A percentile compares a stretch with the other conserved stretches of the same genome.
Evolutionary conservation across 2,113 vertebrate genomes (phyloP).

Genomic region (Enhydra lutris): DNA sequence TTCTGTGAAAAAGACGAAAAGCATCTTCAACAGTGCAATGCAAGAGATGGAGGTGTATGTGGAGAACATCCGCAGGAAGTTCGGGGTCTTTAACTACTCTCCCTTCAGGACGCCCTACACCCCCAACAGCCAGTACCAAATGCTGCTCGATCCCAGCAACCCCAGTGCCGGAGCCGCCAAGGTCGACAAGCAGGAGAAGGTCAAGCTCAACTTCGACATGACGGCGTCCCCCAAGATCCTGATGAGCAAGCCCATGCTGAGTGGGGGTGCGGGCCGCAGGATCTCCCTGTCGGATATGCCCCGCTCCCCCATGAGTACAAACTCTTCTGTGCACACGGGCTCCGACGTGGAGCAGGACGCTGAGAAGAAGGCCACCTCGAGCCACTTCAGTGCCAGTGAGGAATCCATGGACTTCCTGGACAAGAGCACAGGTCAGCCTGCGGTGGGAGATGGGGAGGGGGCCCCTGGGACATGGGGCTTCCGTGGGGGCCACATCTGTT

Average conservation of each 20-base stretch:
- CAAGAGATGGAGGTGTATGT: conserved; percentile 99
- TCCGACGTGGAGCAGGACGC: conserved; percentile 95
- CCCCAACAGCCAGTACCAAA: conserved; percentile 97
- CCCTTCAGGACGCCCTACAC: conserved; percentile 97
- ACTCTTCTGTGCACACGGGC: conserved; percentile 97
- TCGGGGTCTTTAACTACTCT: conserved; percentile 97
- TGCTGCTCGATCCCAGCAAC: conserved; percentile 94
- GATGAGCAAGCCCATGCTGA: conserved; percentile 91
- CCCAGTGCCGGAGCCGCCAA: conserved; percentile 93
- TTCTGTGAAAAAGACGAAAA: conserved; percentile 99
- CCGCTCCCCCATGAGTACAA: conserved; percentile 96
- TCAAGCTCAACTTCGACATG: conserved; percentile 97
- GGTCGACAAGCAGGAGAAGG: conserved; percentile 94
- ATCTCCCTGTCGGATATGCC: conserved; percentile 96
- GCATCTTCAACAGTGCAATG: conserved; percentile 99
- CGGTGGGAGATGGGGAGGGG: background rate
- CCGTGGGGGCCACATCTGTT: fast-evolving
- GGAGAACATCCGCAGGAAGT: conserved; percentile 97
- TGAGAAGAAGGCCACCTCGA: conserved; percentile 91
- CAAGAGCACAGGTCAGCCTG: conserved; percentile 85
- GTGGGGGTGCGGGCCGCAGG: conserved; percentile 88
- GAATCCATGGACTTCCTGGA: conserved; percentile 98
- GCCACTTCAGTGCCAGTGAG: conserved; percentile 96
- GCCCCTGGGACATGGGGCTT: fast-evolving
- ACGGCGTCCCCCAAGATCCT: conserved; percentile 96